phyloP scores from a whole-genome alignment of 2,113 vertebrate species.

The Colius striatus region DNA sequence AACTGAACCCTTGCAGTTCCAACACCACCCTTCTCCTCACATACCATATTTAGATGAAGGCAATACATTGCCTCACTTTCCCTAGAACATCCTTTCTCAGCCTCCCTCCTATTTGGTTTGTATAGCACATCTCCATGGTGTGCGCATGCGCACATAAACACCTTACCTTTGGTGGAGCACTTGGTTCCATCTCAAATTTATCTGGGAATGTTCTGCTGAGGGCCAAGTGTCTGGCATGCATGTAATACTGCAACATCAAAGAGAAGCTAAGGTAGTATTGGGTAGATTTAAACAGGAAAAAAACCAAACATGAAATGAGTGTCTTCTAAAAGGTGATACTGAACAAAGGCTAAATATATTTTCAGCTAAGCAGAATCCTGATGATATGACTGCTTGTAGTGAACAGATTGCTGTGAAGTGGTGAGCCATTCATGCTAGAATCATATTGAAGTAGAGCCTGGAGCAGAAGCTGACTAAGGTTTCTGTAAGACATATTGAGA shows the following conservation, averaged over 20 bases:
- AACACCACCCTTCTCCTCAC: neutral
- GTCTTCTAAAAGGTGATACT: neutral
- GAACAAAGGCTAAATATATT: neutral
- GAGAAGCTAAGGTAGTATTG: neutral
- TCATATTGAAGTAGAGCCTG: neutral
- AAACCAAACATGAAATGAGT: neutral
- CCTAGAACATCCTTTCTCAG: neutral
- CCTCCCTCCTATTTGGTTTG: neutral
- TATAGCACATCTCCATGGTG: neutral
- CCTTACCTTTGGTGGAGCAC: slow-evolving; percentile 83
- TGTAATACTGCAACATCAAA: slow-evolving; percentile 85
- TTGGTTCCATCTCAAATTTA: slow-evolving; percentile 86
- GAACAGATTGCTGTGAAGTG: neutral
- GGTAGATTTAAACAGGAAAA: neutral
- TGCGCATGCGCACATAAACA: too few species aligned
- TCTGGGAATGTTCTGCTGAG: slow-evolving; percentile 93
- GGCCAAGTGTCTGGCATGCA: slow-evolving; percentile 88
- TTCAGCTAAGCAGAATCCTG: neutral
- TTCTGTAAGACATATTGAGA: neutral
- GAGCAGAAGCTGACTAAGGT: neutral
- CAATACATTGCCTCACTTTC: neutral
- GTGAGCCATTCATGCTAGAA: neutral
- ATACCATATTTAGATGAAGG: neutral
- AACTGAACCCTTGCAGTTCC: neutral
- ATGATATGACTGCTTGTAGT: neutral